Conservation (phyloP, 1,140 invertebrate species). For the Drosophila varians region DNA sequence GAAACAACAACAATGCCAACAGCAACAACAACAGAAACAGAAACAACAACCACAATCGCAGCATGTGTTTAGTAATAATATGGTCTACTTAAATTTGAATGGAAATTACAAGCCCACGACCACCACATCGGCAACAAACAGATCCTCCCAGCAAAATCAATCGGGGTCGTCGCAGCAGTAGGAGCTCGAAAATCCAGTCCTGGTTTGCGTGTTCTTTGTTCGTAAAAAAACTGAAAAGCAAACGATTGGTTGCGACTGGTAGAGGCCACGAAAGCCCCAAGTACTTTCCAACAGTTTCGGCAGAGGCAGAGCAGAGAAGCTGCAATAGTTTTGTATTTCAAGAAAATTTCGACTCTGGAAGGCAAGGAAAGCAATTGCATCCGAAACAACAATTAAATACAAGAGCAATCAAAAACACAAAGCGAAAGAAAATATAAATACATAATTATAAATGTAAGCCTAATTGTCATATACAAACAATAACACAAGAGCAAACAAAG, state of each 20-base stretch:
- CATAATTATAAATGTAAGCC: slow-evolving; percentile 61
- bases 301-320: slow-evolving; percentile 14
- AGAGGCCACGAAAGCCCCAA: slow-evolving; percentile 18
- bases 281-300: slow-evolving; percentile 61
- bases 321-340: slow-evolving; percentile 72
- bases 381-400: slow-evolving; percentile 47
- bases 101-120: slow-evolving; percentile 73
- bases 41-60: slow-evolving; percentile 34
- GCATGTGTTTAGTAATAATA: slow-evolving; percentile 71
- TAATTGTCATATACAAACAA: slow-evolving; percentile 37
- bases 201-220: slow-evolving; percentile 24
- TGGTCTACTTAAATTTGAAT: slow-evolving; percentile 77
- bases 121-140: slow-evolving; percentile 50
- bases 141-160: slow-evolving; percentile 42
- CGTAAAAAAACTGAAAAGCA: slow-evolving; percentile 33
- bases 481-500: slow-evolving; percentile 20
- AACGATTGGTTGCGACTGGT: slow-evolving; percentile 24
- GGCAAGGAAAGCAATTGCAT: slow-evolving; percentile 42
- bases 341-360: slow-evolving; percentile 38
- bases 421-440: slow-evolving; percentile 28
- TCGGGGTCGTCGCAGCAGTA: slow-evolving; percentile 18
- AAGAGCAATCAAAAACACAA: slow-evolving; percentile 41
- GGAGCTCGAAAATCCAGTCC: slow-evolving; percentile 17
- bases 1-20: slow-evolving; percentile 29
- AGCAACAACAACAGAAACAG: slow-evolving; percentile 41